Evolutionary conservation across 2,888 invertebrate genomes (phyloP).

Genomic region (Galerucella calmariensis): DNA sequence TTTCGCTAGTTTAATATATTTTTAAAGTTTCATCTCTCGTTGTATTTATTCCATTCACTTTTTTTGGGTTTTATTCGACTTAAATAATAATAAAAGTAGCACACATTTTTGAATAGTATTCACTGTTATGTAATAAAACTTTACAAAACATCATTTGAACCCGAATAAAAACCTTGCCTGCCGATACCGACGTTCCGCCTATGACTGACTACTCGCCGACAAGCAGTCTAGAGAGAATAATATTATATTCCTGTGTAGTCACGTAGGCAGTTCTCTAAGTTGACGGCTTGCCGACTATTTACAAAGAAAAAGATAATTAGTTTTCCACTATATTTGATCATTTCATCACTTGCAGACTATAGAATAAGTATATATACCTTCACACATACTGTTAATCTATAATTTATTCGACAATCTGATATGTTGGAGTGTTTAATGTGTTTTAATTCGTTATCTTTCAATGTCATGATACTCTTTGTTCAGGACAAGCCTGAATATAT

Average conservation of each 20-base stretch:
- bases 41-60: too few relatives aligned
- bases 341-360: neutral
- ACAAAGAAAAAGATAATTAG: conserved; percentile 16
- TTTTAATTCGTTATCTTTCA: conserved; percentile 4
- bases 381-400: neutral
- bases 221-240: neutral
- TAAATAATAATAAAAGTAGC: too few relatives aligned
- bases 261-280: neutral
- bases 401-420: neutral
- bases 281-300: neutral
- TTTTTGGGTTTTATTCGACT: too few relatives aligned
- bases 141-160: too few relatives aligned
- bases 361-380: neutral
- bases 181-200: neutral
- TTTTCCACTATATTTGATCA: conserved; percentile 11
- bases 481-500: neutral
- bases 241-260: neutral
- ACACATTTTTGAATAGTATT: too few relatives aligned
- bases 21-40: too few relatives aligned
- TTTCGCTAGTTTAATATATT: too few relatives aligned
- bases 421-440: conserved; percentile 7
- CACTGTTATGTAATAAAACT: too few relatives aligned
- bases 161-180: too few relatives aligned
- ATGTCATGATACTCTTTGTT: conserved; percentile 4
- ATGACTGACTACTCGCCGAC: conserved; percentile 2